Percentiles rank a stretch among this genome's conserved stretches.
phyloP scores from a whole-genome alignment of 2,888 invertebrate species.

The Drosophila neotestacea region DNA sequence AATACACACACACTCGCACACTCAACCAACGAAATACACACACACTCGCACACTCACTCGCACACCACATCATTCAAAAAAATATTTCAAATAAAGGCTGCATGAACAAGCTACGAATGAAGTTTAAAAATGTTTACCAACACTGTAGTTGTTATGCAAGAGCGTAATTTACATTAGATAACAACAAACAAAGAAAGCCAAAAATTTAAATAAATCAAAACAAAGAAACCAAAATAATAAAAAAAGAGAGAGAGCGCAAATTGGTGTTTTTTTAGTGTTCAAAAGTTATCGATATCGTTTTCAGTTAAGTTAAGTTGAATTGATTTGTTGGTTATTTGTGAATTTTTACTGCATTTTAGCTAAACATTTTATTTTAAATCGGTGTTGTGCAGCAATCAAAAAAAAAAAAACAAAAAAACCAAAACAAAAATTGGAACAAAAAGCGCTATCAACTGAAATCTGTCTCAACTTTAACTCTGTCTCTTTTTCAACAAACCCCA shows the following conservation, averaged over 20 bases:
- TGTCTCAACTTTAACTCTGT: conserved; percentile 67
- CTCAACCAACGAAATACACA: no score
- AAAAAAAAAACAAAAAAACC: conserved; percentile 31
- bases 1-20: conserved; percentile 7
- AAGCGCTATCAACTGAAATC: conserved; percentile 47
- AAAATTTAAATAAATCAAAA: neutral
- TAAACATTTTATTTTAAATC: conserved; percentile 44
- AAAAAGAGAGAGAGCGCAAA: conserved; percentile 15
- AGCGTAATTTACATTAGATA: conserved; percentile 20
- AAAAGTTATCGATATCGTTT: conserved; percentile 28
- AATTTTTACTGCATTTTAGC: conserved; percentile 53
- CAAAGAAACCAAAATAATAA: conserved; percentile 8
- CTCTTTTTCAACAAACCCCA: conserved; percentile 57
- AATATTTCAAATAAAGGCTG: conserved; percentile 66
- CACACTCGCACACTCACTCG: conserved; percentile 6
- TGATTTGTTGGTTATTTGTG: conserved; percentile 43
- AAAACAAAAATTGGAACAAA: conserved; percentile 29
- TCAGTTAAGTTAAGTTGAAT: conserved; percentile 34
- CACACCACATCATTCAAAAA: conserved; percentile 14
- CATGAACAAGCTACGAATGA: conserved; percentile 81
- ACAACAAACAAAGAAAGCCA: neutral
- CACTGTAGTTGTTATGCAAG: conserved; percentile 51
- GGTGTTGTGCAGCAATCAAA: conserved; percentile 61
- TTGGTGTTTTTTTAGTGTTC: conserved; percentile 50
- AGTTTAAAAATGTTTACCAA: conserved; percentile 56